Percentiles rank a stretch among this genome's conserved stretches.
Evolutionary conservation across 2,888 invertebrate genomes (phyloP).

Genomic region (Morinoia aosen): DNA sequence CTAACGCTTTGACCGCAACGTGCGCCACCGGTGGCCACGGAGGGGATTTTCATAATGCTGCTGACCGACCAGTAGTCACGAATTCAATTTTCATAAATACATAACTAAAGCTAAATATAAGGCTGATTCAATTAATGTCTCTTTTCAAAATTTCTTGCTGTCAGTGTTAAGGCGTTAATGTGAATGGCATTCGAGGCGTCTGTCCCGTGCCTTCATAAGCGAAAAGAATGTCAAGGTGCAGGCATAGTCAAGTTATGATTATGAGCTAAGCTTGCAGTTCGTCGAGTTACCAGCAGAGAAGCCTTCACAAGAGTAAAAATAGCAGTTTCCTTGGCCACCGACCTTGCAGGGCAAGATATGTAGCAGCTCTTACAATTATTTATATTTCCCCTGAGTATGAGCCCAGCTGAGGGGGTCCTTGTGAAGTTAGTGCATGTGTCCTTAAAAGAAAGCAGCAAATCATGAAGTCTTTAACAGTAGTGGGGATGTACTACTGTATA

Average conservation of each 20-base stretch:
- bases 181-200: too few species aligned
- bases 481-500: not conserved
- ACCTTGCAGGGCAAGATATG: not conserved
- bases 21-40: too few species aligned
- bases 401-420: not conserved
- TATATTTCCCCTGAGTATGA: not conserved
- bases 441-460: not conserved
- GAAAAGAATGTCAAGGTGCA: not conserved
- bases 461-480: not conserved
- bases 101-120: too few species aligned
- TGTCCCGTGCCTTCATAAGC: too few species aligned
- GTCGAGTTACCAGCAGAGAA: not conserved
- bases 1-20: too few species aligned
- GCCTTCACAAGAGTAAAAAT: not conserved
- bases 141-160: too few species aligned
- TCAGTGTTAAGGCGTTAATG: too few species aligned
- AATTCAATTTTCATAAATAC: too few species aligned
- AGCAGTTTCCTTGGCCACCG: constrained; percentile 3
- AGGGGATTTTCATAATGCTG: too few species aligned
- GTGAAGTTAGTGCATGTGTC: not conserved
- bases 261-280: not conserved
- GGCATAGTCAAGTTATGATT: not conserved
- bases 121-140: too few species aligned
- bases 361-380: not conserved
- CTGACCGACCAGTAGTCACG: too few species aligned